Evolutionary conservation across 2,888 invertebrate genomes (phyloP), one percentile per base, ranked within the genome.

Genomic region (Drosophila pseudotalamancana): DNA sequence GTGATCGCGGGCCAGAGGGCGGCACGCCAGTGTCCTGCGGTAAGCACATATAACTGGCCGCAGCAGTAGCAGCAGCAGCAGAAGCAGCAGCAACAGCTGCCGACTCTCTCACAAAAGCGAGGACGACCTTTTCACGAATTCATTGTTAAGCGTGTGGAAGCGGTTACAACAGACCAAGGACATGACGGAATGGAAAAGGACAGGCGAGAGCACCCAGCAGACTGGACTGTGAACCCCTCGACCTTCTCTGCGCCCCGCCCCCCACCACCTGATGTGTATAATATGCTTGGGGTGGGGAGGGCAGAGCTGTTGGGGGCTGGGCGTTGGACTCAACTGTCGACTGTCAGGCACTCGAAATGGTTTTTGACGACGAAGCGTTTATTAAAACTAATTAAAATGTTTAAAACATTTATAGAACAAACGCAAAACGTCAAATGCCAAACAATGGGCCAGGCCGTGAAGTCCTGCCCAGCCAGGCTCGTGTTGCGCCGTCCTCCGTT

Each of bases 301-400:
- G 6, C 0, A 14, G n/a, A 16, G 16, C 2, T 8, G 34, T 4
- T 14, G 1, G 34, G 6, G 12, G 11, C 1, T 14, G 8, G 29
- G 11, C 42, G 29, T 6, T 31, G 25, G 9, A 8, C 79, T 57
- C 50, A 64, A 49, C 59, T 72, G 72, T 76, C 70, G 65, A 53
- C 77, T 73, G 69, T 50, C 61, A 59, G 62, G 60, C 72, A 77
- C 77, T 76, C 80, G 77, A 78, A 79, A 77, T 69, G 64, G 34
- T 64, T 70, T 71, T 60, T 54, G 19, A 56, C 43, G 57, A 46
- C 59, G 45, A 67, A 72, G 70, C 87, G 84, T 84, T 82, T 87
- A 82, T 87, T 87, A 87, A 87, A 82, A 82, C 87, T 82, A 82
- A 82, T 82, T 82, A 82, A 82, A 82, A 82, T 82, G 81, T 84